Evolutionary conservation across 2,113 vertebrate genomes (phyloP).

Genomic region (Percopsis transmontana): DNA sequence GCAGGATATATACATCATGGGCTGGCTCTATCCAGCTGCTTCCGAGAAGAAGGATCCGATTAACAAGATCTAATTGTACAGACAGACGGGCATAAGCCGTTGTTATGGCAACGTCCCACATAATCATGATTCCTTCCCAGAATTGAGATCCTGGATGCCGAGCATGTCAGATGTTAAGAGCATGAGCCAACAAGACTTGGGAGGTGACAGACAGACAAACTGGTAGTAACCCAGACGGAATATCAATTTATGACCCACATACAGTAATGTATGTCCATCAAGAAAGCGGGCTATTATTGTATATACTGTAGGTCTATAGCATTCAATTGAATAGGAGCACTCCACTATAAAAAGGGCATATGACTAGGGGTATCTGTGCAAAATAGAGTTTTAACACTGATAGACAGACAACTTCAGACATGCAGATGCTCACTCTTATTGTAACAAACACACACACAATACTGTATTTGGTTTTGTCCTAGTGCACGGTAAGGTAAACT

Average conservation of each 20-base stretch:
- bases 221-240: slow-evolving; percentile 29
- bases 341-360: not conserved
- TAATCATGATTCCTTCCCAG: slow-evolving; percentile 20
- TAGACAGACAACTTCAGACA: not conserved
- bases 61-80: slow-evolving; percentile 70
- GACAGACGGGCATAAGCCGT: slow-evolving; percentile 55
- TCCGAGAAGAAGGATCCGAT: slow-evolving; percentile 50
- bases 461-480: not conserved
- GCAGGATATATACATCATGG: slow-evolving; percentile 15
- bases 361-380: not conserved
- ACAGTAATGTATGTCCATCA: not conserved
- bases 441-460: not conserved
- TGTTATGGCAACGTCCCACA: slow-evolving; percentile 64
- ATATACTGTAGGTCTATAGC: not conserved
- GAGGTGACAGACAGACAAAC: slow-evolving; percentile 45
- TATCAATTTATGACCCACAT: slow-evolving; percentile 11
- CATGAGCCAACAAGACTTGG: slow-evolving; percentile 39
- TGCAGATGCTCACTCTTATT: not conserved
- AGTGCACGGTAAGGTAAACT: not conserved
- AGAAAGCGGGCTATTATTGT: slow-evolving; percentile 5
- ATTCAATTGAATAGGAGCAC: not conserved
- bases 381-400: not conserved
- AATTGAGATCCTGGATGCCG: slow-evolving; percentile 40
- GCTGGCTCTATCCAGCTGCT: slow-evolving; percentile 57
- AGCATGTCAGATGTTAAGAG: slow-evolving; percentile 13